Percentiles rank a stretch among this genome's conserved stretches.
phyloP scores from a whole-genome alignment of 2,797 vertebrate genomes.

The Thaleichthys pacificus region DNA sequence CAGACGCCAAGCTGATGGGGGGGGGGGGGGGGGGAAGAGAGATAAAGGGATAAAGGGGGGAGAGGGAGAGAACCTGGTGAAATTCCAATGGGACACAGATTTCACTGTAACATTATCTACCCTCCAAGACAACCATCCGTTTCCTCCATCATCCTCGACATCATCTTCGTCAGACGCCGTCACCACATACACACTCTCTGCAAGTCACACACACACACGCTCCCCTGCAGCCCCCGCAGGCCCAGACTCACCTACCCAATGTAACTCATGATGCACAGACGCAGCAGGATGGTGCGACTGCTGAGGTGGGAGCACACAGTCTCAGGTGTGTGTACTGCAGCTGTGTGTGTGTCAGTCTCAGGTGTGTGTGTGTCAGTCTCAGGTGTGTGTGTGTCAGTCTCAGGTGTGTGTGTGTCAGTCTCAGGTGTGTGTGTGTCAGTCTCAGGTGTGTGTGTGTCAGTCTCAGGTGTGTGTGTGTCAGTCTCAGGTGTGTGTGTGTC shows the following conservation, averaged over 20 bases:
- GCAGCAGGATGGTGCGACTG: constrained; percentile 63
- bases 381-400: constrained; percentile 1
- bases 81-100: no score
- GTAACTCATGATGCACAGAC: constrained; percentile 72
- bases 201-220: neutral
- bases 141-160: no score
- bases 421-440: constrained; percentile 6
- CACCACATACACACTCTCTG: neutral
- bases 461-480: constrained; percentile 11
- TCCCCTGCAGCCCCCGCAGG: neutral
- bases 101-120: no score
- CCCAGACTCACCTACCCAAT: constrained; percentile 58
- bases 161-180: no score
- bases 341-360: constrained; percentile 8
- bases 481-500: constrained; percentile 11
- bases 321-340: constrained; percentile 12
- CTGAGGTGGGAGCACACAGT: constrained; percentile 52
- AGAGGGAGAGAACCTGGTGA: neutral
- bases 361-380: constrained; percentile 9
- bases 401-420: constrained; percentile 7
- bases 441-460: constrained; percentile 11
- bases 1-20: constrained; percentile 53
- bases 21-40: neutral
- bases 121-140: no score
- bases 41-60: neutral